phyloP scores from a whole-genome alignment of 2,797 vertebrate genomes.

The Phalanger gymnotis region DNA sequence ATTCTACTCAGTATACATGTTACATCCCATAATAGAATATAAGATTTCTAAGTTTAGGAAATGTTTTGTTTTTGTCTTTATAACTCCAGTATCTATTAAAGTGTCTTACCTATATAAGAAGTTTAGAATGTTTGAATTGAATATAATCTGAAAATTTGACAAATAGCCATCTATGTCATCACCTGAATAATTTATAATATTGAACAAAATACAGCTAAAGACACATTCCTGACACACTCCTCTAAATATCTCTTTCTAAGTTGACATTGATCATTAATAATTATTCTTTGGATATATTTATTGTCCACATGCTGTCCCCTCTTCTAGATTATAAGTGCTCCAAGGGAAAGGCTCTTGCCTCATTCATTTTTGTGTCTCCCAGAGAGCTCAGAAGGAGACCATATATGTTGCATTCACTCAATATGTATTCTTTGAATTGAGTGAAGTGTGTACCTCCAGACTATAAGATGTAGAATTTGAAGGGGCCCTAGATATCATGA shows the following conservation, averaged over 20 bases:
- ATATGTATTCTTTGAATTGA: not conserved
- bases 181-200: not conserved
- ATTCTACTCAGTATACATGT: not conserved
- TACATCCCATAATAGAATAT: not conserved
- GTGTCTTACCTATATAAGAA: not conserved
- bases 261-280: not conserved
- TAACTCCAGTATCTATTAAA: not conserved
- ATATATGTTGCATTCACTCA: not conserved
- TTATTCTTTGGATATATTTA: not conserved
- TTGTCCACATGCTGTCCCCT: not conserved
- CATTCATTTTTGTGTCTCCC: not conserved
- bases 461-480: not conserved
- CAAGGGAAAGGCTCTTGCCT: not conserved
- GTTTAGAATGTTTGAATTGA: not conserved
- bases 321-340: not conserved
- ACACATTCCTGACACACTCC: not conserved
- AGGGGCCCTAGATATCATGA: not conserved
- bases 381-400: not conserved
- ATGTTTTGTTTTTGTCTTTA: not conserved
- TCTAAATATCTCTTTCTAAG: not conserved
- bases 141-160: not conserved
- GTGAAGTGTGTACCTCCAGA: not conserved
- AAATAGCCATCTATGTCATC: not conserved
- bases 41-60: not conserved
- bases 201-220: not conserved